Base-by-base conservation (phyloP, 1,140 invertebrate species). In the Drosophila trapezifrons region DNA sequence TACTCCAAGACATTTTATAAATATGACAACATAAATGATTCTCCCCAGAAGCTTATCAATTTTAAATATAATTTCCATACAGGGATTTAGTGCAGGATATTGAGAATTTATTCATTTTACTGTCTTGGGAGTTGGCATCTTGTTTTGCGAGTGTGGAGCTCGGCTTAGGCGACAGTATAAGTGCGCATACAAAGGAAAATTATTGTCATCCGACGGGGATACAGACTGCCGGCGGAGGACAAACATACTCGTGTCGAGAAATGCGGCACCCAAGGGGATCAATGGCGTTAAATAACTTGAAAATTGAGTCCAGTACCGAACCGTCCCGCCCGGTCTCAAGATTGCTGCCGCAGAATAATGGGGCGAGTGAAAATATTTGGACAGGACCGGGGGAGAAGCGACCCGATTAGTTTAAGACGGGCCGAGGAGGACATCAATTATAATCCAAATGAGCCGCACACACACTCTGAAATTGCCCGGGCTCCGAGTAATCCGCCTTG, bases 391-490 rank as follows among this genome's bases (percentile, higher is more conserved):
- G 47, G 76, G 45, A 59, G 76, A 65, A 57, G 45, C 58, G 82
- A 74, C 62, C 62, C 63, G 81, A 85, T 85, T 85, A 81, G 70
- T 56, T 79, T 59, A 65, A 57, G 85, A 79, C 80, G 66, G 70
- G 62, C 47, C 46, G 46, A 40, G 66, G 52, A 42, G 71, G 66
- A 83, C 83, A 86, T 86, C 83, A 87, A 87, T 87, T 87, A 87
- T 87, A 87, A 87, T 87, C 83, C 83, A 83, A 87, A 83, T 87
- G 83, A 87, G 76, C 76, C 79, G 71, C 67, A 87, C 76, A 64
- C 54, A 49, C 13, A 18, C 38, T 18, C 20, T 52, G 46, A 52
- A 83, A 83, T 83, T 83, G 76, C 63, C 62, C 25, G 43, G 65
- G 51, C 40, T 27, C 20, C 42, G 58, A 64, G 67, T 86, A 89